Percentiles rank a stretch among this genome's conserved stretches.
phyloP scores from a whole-genome alignment of 2,113 vertebrate genomes.

The Hippocampus guttulatus region DNA sequence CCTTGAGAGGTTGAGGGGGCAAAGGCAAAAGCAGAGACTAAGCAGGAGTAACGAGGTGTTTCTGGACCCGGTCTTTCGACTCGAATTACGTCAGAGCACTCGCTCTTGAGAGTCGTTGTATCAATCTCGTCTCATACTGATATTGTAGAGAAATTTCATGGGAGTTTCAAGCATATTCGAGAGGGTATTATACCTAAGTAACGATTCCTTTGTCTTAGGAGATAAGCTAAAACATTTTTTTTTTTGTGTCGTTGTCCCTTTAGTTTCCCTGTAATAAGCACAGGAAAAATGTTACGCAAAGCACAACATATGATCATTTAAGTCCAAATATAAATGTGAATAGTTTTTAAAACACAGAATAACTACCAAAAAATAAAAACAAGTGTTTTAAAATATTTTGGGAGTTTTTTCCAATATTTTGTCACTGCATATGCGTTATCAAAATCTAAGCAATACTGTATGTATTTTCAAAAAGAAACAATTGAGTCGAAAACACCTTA shows the following conservation, averaged over 20 bases:
- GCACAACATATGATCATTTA: too few relatives aligned
- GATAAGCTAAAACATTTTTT: background rate
- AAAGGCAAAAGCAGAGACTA: conserved; percentile 49
- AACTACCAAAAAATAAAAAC: too few relatives aligned
- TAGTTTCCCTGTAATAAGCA: too few relatives aligned
- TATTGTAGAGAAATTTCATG: conserved; percentile 25
- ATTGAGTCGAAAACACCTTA: background rate
- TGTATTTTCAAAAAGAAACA: background rate
- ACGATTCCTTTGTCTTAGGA: background rate
- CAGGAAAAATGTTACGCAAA: too few relatives aligned
- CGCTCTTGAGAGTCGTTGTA: conserved; percentile 56
- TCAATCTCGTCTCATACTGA: conserved; percentile 30
- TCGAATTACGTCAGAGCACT: conserved; percentile 64
- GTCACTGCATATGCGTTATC: background rate
- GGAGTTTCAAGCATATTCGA: too few relatives aligned
- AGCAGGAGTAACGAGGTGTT: conserved; percentile 69
- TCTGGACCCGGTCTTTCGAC: conserved; percentile 60
- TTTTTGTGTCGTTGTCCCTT: too few relatives aligned
- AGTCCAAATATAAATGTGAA: too few relatives aligned
- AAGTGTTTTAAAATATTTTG: too few relatives aligned
- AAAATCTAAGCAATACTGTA: background rate
- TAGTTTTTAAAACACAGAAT: too few relatives aligned
- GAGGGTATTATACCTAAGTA: background rate
- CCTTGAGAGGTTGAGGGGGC: conserved; percentile 47
- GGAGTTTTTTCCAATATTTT: background rate